Base-by-base conservation (phyloP, 2,888 invertebrate species). In the Oxytorus armatus region DNA sequence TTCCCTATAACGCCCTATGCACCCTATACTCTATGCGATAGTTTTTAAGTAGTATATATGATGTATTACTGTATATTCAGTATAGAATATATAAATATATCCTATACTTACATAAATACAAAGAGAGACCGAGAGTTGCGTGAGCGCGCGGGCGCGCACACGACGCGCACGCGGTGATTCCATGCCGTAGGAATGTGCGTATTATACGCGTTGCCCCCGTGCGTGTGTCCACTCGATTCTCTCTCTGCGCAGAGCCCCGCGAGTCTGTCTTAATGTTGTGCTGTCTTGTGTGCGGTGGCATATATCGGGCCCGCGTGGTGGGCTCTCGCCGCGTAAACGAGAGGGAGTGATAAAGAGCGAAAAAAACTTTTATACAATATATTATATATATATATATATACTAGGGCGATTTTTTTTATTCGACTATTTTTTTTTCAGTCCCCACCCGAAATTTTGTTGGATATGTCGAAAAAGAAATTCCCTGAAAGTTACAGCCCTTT, bases 251-350 rank as follows among this genome's bases (percentile, higher is more conserved):
- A 59, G 61, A 18, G 36, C 36, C 57, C 14, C 25, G 47, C 57
- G 59, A 21, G 33, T 61, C 72, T 18, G 44, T 21, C 72, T 51
- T 16, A 57, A 49, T 61, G 8, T 36, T 70, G 25, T 18, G 42
- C 14, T 57, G 47, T 36, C 39, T 68, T 68, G 66, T 72, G 74
- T 76, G 81, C 70, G 47, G 63, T 78, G 81, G 72, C 55, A 63
- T 25, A 53, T 25, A 88, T 86, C 88, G 87, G 86, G 88, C 87
- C 86, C 86, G 85, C 85, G 83, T 86, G 83, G 85, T 87, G 14
- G 18, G n/a, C n/a, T n/a, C 29, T 23, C 11, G 14, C 42, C 23
- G n/a, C 36, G 21, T 61, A 10, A 29, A 59, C 49, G 39, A 21
- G 47, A 7, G 44, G n/a, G 29, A 55, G 33, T 7, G 72, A 72